Percentiles rank a stretch among this genome's conserved stretches.
phyloP scores from a whole-genome alignment of 2,113 vertebrate species.

The Tachycineta bicolor region DNA sequence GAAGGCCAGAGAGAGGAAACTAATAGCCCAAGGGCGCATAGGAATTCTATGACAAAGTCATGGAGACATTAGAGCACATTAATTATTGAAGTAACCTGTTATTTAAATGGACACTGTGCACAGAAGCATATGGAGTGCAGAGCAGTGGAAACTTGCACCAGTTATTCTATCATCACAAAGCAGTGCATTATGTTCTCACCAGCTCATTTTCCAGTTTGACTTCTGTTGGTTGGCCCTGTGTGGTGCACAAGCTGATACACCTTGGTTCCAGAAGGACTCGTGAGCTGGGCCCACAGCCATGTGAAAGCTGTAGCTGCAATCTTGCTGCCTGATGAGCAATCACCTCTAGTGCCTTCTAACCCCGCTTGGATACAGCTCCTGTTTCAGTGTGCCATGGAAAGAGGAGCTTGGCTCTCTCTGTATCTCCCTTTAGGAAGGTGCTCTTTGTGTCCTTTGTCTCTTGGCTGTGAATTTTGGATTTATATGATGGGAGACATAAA shows the following conservation, averaged over 20 bases:
- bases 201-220: neutral
- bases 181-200: neutral
- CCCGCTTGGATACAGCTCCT: rapidly evolving
- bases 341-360: neutral
- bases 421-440: neutral
- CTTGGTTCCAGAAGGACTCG: neutral
- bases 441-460: neutral
- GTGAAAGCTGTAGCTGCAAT: neutral
- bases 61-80: neutral
- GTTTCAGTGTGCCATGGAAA: neutral
- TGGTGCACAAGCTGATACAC: neutral
- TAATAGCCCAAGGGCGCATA: neutral
- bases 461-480: neutral
- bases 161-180: neutral
- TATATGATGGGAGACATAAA: neutral
- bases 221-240: neutral
- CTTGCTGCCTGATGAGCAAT: neutral
- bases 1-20: neutral
- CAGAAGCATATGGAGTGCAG: neutral
- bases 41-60: neutral
- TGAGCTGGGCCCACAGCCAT: neutral
- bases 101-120: neutral
- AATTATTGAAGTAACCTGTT: constrained; percentile 19
- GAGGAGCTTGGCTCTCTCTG: neutral
- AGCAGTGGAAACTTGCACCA: neutral